Evolutionary conservation across 2,113 vertebrate species (phyloP), one percentile per base, ranked within the genome.

Genomic region (Sapayoa aenigma): DNA sequence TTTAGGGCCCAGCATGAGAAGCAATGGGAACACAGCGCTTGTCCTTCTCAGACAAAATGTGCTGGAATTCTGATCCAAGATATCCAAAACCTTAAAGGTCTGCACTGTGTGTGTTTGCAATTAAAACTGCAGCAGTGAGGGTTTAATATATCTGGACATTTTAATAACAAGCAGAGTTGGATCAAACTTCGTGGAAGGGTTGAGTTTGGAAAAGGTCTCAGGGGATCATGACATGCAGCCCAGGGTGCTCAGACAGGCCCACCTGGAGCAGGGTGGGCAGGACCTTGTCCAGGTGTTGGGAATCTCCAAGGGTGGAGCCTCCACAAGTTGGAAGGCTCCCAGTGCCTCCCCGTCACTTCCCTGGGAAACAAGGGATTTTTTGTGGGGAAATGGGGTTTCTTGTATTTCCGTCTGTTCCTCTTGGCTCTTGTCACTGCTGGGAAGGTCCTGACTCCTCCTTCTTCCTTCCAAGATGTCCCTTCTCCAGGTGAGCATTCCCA

Each of bases 21-120:
- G n/a, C 0, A 1, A 8, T 7, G 30, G 30, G 42, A 23, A 6
- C 49, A 7, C 42, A 14, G 1, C 14, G 0, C n/a, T 62, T 17
- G 37, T 35, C 59, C 49, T 49, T 35, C 17, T 14, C 27, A 37
- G 46, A 14, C 17, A 46, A 8, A 60, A 68, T 8, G 6, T 28
- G 46, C 9, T 47, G 31, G 24, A 80, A 33, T 72, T 75, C 67
- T 27, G 14, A 9, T 46, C 52, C 20, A 1, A 41, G 31, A 14
- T 10, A 11, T 30, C 47, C 78, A 27, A 44, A 9, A 24, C 5
- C 18, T 9, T 9, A 7, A 39, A 55, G 56, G 19, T 52, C 14
- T 42, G 11, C 14, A 42, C 14, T 42, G 41, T 42, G 41, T 42
- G 41, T 42, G 41, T 42, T 63, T 46, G 24, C 20, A 3, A 10